Base-by-base conservation (phyloP, 1,140 invertebrate genomes). In the Littorina saxatilis region DNA sequence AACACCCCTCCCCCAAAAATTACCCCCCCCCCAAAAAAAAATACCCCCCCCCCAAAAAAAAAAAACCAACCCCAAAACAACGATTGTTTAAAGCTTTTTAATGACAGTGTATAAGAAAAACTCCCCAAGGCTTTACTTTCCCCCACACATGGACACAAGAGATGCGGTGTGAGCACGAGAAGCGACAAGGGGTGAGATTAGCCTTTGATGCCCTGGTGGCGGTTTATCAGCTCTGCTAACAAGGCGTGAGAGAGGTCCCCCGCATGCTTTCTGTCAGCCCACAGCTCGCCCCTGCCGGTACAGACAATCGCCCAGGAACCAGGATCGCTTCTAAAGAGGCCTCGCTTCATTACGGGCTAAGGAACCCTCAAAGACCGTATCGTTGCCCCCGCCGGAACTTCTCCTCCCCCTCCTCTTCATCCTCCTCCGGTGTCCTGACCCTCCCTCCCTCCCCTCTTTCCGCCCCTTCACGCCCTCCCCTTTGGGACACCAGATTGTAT, bases 141-240 rank as follows among this genome's bases (percentile, higher is more conserved):
- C n/a, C n/a, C n/a, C n/a, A n/a, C n/a, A n/a, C n/a, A n/a, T n/a
- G n/a, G 58, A 61, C 20, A 61, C 9, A 23, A 61, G n/a, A 9
- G 20, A 61, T 7, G 7, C n/a, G 20, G 58, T 23, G 58, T 13
- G 7, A 29, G 58, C 20, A 29, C 20, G 23, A n/a, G 58, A 61
- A 29, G 27, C 58, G 58, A 61, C 58, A 61, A 23, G 58, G 5
- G 58, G 50, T 52, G 43, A 61, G 58, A 61, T 61, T 61, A 61
- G 58, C 58, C 58, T 61, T 61, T 61, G 58, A 61, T 61, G 20
- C 58, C 23, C 58, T 61, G 20, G 7, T 23, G 9, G 58, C 58
- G 58, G 9, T 61, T 61, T 13, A 13, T 23, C 9, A 61, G 7
- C n/a, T 61, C 43, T 61, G 58, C 27, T 61, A 61, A 61, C 58